Conservation (phyloP, 2,797 vertebrate species). For the Spea hammondii region DNA sequence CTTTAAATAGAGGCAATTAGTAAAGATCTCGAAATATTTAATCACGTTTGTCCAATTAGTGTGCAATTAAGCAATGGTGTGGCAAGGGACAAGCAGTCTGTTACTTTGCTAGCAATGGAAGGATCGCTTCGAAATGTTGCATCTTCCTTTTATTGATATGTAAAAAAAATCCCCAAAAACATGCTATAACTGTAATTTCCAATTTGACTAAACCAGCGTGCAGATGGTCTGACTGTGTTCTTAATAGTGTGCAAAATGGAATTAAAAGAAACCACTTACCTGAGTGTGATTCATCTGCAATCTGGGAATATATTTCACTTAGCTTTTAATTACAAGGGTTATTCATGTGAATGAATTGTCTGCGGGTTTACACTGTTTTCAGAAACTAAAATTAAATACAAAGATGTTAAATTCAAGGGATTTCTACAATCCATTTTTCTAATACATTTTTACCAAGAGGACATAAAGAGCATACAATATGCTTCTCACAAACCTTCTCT, state of each 20-base stretch:
- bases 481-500: neutral
- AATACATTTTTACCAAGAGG: neutral
- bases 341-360: slow-evolving; percentile 58
- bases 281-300: slow-evolving; percentile 80
- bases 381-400: slow-evolving; percentile 52
- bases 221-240: slow-evolving; percentile 83
- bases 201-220: slow-evolving; percentile 80
- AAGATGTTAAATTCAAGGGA: neutral
- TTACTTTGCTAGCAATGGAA: slow-evolving; percentile 73
- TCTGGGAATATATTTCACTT: slow-evolving; percentile 74
- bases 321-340: slow-evolving; percentile 74
- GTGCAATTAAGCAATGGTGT: slow-evolving; percentile 81
- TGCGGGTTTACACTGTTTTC: slow-evolving; percentile 55
- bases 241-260: slow-evolving; percentile 81
- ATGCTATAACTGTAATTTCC: slow-evolving; percentile 83
- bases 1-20: slow-evolving; percentile 99
- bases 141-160: slow-evolving; percentile 84
- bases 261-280: slow-evolving; percentile 77
- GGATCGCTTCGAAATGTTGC: slow-evolving; percentile 80
- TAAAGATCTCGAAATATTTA: slow-evolving; percentile 98
- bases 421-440: neutral
- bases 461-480: neutral
- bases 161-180: slow-evolving; percentile 66
- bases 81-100: slow-evolving; percentile 78
- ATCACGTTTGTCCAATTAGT: slow-evolving; percentile 99